Evolutionary conservation across 2,888 invertebrate genomes (phyloP).

Genomic region (Nematopogon swammerdamellus): DNA sequence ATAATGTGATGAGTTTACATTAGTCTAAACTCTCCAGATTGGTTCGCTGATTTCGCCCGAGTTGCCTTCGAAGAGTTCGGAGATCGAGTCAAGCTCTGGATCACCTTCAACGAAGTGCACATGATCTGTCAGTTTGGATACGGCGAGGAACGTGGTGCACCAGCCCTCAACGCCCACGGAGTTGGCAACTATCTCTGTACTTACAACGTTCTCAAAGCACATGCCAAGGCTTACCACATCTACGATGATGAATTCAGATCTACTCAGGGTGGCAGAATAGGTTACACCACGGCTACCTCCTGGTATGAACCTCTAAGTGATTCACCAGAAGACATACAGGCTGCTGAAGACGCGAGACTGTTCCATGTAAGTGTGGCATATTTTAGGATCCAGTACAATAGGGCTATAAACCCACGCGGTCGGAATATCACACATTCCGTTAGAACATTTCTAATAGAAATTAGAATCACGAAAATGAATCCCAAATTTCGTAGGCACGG

Average conservation of each 20-base stretch:
- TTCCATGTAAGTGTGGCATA: slow-evolving; percentile 23
- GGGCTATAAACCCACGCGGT: too few relatives aligned
- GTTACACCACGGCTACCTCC: slow-evolving; percentile 27
- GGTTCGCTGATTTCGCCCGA: slow-evolving; percentile 48
- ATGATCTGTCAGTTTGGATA: slow-evolving; percentile 19
- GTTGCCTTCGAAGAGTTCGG: slow-evolving; percentile 45
- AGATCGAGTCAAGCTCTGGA: slow-evolving; percentile 54
- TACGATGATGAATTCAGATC: slow-evolving; percentile 6
- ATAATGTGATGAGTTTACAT: too few relatives aligned
- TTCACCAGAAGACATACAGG: slow-evolving; percentile 22
- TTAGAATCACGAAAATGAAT: too few relatives aligned
- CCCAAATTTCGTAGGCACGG: too few relatives aligned
- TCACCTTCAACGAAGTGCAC: slow-evolving; percentile 62
- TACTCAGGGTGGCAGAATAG: slow-evolving; percentile 27
- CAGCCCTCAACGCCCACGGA: slow-evolving; percentile 19
- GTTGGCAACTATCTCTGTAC: slow-evolving; percentile 8
- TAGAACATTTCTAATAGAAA: too few relatives aligned
- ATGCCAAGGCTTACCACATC: slow-evolving; percentile 9
- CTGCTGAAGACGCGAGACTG: slow-evolving; percentile 28
- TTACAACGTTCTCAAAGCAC: slow-evolving; percentile 8
- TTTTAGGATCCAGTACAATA: too few relatives aligned
- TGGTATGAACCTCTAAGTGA: slow-evolving; percentile 29
- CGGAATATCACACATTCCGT: too few relatives aligned
- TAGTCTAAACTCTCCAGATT: too few relatives aligned
- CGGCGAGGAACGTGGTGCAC: slow-evolving; percentile 33